phyloP scores from a whole-genome alignment of 2,113 vertebrate genomes.

The Callocephalon fimbriatum region DNA sequence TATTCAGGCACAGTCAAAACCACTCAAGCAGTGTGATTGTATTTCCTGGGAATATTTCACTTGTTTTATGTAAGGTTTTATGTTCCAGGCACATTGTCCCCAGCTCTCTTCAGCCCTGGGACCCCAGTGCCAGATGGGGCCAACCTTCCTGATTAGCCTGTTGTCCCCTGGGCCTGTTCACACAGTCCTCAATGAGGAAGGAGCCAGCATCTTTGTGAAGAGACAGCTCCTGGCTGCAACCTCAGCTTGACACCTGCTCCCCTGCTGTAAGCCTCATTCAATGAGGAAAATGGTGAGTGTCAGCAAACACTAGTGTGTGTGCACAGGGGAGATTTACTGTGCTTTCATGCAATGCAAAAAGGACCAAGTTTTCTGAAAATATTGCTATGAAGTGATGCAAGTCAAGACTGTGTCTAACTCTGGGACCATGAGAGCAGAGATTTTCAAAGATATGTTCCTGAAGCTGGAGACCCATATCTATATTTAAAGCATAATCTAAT shows the following conservation, averaged over 20 bases:
- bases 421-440: not conserved
- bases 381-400: not conserved
- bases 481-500: not conserved
- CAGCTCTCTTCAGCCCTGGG: not conserved
- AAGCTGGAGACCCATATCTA: not conserved
- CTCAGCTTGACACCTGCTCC: not conserved
- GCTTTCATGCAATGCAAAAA: not conserved
- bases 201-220: not conserved
- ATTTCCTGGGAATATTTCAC: not conserved
- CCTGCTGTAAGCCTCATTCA: not conserved
- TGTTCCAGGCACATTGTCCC: not conserved
- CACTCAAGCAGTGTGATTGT: accelerated
- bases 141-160: not conserved
- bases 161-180: not conserved
- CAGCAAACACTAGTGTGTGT: not conserved
- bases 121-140: not conserved
- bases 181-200: not conserved
- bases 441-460: not conserved
- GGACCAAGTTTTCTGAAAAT: not conserved
- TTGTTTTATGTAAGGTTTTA: not conserved
- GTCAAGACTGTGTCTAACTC: not conserved
- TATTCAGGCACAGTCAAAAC: not conserved
- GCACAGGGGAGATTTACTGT: not conserved
- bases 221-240: not conserved
- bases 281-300: not conserved